Conservation (phyloP, 2,888 invertebrate species). For the Mechanitis messenoides region DNA sequence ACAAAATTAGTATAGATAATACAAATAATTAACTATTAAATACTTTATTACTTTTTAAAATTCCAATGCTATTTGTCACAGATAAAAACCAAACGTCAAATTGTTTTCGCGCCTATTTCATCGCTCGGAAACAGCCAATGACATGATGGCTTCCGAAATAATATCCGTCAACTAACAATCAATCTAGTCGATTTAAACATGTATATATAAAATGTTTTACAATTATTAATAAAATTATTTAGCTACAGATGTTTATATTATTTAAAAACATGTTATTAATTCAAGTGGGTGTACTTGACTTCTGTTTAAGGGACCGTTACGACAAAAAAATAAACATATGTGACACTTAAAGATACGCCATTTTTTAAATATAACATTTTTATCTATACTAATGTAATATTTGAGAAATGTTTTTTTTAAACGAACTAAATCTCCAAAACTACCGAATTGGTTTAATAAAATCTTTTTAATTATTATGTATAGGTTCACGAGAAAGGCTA, state of each 20-base stretch:
- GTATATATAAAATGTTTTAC: too few species aligned
- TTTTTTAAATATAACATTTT: too few species aligned
- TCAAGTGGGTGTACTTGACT: background rate
- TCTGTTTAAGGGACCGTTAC: too few species aligned
- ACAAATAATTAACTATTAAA: background rate
- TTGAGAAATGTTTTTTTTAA: too few species aligned
- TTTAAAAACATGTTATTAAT: background rate
- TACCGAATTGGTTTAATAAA: too few species aligned
- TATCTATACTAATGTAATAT: too few species aligned
- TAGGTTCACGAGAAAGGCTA: too few species aligned
- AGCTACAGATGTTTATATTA: background rate
- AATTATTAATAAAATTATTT: background rate
- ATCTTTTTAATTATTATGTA: too few species aligned
- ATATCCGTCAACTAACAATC: conserved; percentile 20
- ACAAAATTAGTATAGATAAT: conserved; percentile 5
- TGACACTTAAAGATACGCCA: too few species aligned
- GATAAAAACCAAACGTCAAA: conserved; percentile 14
- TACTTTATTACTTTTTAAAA: too few species aligned
- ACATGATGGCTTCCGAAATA: conserved; percentile 23
- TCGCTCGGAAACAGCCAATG: conserved; percentile 26
- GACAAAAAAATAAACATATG: too few species aligned
- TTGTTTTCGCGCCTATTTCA: conserved; percentile 4
- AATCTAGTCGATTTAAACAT: conserved; percentile 7
- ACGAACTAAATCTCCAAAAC: too few species aligned
- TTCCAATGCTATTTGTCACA: background rate